Percentiles rank a stretch among this genome's conserved stretches.
Evolutionary conservation across 2,113 vertebrate species (phyloP).

Genomic region (Synodontis membranacea): DNA sequence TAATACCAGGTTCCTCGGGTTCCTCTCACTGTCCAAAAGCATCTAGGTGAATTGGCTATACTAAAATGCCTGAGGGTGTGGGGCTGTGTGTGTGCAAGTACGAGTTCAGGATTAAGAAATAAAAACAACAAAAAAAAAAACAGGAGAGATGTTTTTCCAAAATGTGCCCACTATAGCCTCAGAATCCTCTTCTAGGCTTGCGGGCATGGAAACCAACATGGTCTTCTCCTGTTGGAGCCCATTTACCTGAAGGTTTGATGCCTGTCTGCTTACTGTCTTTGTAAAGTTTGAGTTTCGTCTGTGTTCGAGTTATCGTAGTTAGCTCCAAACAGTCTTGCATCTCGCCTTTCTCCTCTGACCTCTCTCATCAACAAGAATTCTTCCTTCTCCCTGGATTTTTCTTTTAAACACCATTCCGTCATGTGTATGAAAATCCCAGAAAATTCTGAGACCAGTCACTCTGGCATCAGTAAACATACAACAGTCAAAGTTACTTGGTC

Average conservation of each 20-base stretch:
- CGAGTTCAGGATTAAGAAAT: background rate
- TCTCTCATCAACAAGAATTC: background rate
- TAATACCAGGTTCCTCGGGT: background rate
- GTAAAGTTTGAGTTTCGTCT: background rate
- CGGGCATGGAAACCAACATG: background rate
- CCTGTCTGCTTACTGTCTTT: background rate
- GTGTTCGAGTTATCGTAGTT: background rate
- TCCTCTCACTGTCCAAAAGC: background rate
- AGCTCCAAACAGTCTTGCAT: background rate
- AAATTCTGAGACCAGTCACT: background rate
- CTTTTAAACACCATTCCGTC: background rate
- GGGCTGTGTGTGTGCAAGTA: background rate
- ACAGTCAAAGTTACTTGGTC: background rate
- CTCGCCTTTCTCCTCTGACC: background rate
- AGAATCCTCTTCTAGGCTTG: background rate
- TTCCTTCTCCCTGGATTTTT: background rate
- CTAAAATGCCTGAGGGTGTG: background rate
- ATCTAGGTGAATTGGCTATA: background rate
- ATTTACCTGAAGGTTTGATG: background rate
- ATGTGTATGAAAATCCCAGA: background rate
- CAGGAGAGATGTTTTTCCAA: background rate
- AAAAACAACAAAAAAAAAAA: background rate
- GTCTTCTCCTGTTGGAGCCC: background rate
- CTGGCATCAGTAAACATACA: background rate
- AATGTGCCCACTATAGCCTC: background rate